Conservation (phyloP, 2,113 vertebrate species). For the Scomber japonicus region DNA sequence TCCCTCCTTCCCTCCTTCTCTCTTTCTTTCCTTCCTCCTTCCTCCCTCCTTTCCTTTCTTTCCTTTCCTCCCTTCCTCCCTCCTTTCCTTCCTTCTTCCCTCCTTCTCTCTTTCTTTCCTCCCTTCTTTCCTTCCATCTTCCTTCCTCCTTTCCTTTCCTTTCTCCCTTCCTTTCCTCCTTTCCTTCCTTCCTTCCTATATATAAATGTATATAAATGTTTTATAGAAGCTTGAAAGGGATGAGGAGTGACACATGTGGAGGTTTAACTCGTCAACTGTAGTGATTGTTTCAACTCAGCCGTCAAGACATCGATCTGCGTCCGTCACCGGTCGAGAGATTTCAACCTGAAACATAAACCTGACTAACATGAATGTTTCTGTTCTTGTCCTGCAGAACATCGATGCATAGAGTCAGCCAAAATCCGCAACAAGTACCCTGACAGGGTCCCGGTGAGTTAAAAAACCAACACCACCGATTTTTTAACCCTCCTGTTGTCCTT, state of each 20-base stretch:
- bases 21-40: too few species aligned
- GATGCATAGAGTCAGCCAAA: constrained; percentile 95
- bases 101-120: too few species aligned
- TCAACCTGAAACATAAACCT: too few species aligned
- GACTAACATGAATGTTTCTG: background rate
- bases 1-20: too few species aligned
- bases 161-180: too few species aligned
- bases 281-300: background rate
- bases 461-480: background rate
- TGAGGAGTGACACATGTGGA: background rate
- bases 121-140: too few species aligned
- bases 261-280: background rate
- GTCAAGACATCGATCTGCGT: background rate
- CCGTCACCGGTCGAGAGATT: background rate
- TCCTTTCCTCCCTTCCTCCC: too few species aligned
- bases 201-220: too few species aligned
- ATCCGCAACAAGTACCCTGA: constrained; percentile 98
- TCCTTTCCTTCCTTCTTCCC: too few species aligned
- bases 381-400: constrained; percentile 88
- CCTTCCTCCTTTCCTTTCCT: too few species aligned
- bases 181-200: too few species aligned
- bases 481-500: background rate
- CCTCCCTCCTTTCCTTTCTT: too few species aligned
- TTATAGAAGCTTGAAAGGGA: background rate
- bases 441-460: constrained; percentile 93